phyloP scores from a whole-genome alignment of 2,113 vertebrate genomes.

The Proterorhinus semilunaris region DNA sequence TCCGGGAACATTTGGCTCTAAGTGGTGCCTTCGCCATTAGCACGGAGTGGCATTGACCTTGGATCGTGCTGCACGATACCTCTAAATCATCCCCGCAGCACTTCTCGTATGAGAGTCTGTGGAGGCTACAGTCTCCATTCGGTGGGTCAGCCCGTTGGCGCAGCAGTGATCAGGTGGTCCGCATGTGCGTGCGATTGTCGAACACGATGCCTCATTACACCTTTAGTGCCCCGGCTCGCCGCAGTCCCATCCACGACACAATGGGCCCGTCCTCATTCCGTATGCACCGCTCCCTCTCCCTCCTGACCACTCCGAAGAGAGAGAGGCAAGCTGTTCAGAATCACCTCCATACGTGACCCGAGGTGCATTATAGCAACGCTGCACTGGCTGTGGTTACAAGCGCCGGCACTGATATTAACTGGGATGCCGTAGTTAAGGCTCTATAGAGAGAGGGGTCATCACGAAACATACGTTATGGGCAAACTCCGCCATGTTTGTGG shows the following conservation, averaged over 20 bases:
- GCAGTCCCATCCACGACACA: slow-evolving; percentile 52
- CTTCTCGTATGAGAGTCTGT: slow-evolving; percentile 34
- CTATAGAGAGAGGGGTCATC: too few relatives aligned
- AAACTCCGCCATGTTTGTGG: too few relatives aligned
- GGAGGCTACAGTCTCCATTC: slow-evolving; percentile 55
- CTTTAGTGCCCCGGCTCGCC: slow-evolving; percentile 42
- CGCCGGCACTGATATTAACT: too few relatives aligned
- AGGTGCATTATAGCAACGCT: slow-evolving; percentile 52
- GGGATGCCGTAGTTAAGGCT: too few relatives aligned
- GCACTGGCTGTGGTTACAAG: slow-evolving; percentile 28
- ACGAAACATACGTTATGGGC: too few relatives aligned
- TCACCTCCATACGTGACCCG: slow-evolving; percentile 54
- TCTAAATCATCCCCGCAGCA: too few relatives aligned
- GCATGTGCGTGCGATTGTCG: slow-evolving; percentile 56
- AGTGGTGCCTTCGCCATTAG: too few relatives aligned
- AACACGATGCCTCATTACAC: slow-evolving; percentile 69
- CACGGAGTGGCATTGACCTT: not conserved
- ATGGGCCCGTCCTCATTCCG: slow-evolving; percentile 59
- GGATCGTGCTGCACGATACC: too few relatives aligned
- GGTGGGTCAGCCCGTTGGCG: slow-evolving; percentile 24
- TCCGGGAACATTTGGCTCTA: too few relatives aligned
- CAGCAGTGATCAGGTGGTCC: slow-evolving; percentile 37
- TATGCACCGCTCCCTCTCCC: slow-evolving; percentile 26
- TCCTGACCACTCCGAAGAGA: slow-evolving; percentile 54
- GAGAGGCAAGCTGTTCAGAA: slow-evolving; percentile 59